phyloP scores from a whole-genome alignment of 2,797 vertebrate species.

The Mus minutoides region DNA sequence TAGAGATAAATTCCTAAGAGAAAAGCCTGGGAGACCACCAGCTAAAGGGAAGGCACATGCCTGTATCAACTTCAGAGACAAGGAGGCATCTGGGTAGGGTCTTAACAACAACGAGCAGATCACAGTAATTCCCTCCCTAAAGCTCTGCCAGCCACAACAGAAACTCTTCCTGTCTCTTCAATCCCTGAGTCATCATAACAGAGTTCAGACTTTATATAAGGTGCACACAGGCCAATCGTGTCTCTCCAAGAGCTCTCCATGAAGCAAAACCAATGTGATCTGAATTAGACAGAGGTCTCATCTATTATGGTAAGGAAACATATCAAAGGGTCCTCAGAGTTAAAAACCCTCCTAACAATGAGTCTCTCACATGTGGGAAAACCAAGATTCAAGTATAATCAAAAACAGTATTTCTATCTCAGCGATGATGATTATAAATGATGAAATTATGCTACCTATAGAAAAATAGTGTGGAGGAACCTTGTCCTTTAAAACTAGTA shows the following conservation, averaged over 20 bases:
- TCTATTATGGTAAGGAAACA: conserved; percentile 20
- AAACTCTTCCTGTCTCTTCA: neutral
- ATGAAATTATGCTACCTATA: neutral
- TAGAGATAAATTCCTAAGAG: neutral
- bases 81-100: neutral
- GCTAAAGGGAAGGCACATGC: neutral
- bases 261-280: conserved; percentile 18
- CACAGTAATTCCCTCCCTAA: neutral
- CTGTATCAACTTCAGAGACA: neutral
- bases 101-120: neutral
- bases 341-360: neutral
- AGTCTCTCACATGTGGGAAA: neutral
- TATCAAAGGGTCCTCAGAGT: neutral
- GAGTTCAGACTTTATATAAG: neutral
- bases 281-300: neutral
- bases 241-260: neutral
- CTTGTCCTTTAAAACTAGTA: conserved; percentile 38
- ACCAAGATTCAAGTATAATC: conserved; percentile 41
- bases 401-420: conserved; percentile 26
- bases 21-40: neutral
- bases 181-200: neutral
- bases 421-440: neutral
- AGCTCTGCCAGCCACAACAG: neutral
- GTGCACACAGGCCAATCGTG: neutral
- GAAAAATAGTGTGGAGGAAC: conserved; percentile 44